Percentiles rank a stretch among this genome's conserved stretches.
Evolutionary conservation across 2,113 vertebrate species (phyloP).

Genomic region (Choloepus hoffmanni): DNA sequence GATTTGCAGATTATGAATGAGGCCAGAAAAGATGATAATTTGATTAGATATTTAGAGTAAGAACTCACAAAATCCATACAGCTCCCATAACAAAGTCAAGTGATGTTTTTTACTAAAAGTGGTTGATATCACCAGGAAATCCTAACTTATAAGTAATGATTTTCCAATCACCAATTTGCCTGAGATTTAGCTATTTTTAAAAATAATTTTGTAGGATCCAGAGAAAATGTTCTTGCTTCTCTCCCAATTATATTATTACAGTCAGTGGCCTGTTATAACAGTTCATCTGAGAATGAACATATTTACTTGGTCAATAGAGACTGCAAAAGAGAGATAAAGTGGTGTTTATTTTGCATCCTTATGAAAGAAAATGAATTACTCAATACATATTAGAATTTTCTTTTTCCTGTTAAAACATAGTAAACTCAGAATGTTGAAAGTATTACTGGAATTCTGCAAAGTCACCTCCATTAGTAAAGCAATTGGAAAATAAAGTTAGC

Average conservation of each 20-base stretch:
- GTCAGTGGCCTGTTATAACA: neutral
- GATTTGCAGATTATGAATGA: neutral
- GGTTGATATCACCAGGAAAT: neutral
- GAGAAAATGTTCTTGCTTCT: neutral
- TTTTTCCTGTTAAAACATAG: constrained; percentile 4
- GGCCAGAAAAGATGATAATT: neutral
- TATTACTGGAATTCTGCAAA: neutral
- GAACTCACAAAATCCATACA: neutral
- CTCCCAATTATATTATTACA: neutral
- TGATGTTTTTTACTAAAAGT: neutral
- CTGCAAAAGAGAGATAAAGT: neutral
- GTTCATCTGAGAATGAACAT: neutral
- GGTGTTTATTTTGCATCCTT: neutral
- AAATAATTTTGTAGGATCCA: neutral
- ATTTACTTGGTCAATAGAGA: constrained; percentile 23
- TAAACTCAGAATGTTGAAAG: neutral
- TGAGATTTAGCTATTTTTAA: neutral
- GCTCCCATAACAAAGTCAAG: neutral
- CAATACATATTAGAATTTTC: neutral
- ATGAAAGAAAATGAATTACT: constrained; percentile 45
- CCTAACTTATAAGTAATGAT: neutral
- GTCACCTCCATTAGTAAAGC: neutral
- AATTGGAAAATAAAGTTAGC: neutral
- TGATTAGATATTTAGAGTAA: neutral
- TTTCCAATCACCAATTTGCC: neutral